Evolutionary conservation across 2,113 vertebrate genomes (phyloP).

Genomic region (Nothoprocta perdicaria): DNA sequence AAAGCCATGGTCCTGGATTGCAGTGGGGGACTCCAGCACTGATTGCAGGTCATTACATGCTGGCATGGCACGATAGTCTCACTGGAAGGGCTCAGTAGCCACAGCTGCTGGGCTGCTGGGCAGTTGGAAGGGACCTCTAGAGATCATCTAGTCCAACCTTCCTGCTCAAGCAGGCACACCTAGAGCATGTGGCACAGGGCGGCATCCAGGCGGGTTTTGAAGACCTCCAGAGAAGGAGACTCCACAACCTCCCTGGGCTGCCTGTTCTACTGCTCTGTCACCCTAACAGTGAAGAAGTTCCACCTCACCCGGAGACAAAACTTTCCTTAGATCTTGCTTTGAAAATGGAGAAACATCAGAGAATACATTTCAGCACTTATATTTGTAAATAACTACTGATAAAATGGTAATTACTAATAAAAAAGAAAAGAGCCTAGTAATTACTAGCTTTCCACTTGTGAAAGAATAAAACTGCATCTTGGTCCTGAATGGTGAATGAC

Average conservation of each 20-base stretch:
- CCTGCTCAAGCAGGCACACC: too few species aligned
- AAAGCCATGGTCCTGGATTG: not conserved
- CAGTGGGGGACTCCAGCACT: not conserved
- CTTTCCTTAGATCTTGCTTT: not conserved
- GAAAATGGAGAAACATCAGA: not conserved
- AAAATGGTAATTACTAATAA: not conserved
- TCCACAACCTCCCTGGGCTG: too few species aligned
- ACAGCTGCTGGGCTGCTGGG: not conserved
- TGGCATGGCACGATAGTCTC: fast-evolving
- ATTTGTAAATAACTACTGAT: not conserved
- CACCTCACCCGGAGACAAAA: too few species aligned
- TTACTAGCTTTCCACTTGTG: not conserved
- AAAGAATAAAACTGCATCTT: not conserved
- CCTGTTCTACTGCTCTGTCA: too few species aligned
- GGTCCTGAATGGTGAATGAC: not conserved
- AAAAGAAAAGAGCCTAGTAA: not conserved
- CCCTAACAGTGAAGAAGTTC: too few species aligned
- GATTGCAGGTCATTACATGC: not conserved
- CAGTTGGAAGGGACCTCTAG: too few species aligned
- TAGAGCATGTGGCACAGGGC: too few species aligned
- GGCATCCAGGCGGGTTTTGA: too few species aligned
- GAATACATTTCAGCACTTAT: not conserved
- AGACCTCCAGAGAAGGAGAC: too few species aligned
- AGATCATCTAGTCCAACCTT: too few species aligned
- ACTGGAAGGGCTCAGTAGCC: not conserved